phyloP scores from a whole-genome alignment of 2,888 invertebrate genomes.

The Augochlorella aurata region DNA sequence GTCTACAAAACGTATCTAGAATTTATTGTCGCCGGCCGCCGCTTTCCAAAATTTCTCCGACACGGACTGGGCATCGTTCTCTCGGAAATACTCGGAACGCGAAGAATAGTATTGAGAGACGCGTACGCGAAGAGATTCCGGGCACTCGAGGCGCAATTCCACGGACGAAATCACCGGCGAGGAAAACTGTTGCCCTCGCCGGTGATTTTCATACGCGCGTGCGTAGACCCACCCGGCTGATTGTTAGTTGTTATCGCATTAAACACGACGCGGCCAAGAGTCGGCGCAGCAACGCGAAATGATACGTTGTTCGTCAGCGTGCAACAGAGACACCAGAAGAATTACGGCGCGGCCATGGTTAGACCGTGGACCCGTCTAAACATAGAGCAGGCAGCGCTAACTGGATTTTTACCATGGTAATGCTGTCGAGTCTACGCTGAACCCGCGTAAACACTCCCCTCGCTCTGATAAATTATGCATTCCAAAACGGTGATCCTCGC shows the following conservation, averaged over 20 bases:
- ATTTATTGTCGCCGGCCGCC: background rate
- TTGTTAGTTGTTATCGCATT: constrained; percentile 53
- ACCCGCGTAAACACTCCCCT: constrained; percentile 29
- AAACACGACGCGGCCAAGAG: constrained; percentile 37
- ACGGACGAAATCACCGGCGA: background rate
- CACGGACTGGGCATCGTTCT: background rate
- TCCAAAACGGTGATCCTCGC: constrained; percentile 8
- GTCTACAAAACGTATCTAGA: background rate
- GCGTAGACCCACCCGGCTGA: constrained; percentile 36
- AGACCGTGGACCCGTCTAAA: constrained; percentile 31
- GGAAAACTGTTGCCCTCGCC: constrained; percentile 21
- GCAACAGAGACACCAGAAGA: constrained; percentile 41
- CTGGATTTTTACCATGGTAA: constrained; percentile 42
- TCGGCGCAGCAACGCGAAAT: constrained; percentile 36
- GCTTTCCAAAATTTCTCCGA: constrained; percentile 43
- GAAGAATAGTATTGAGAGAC: no score
- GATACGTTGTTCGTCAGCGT: constrained; percentile 40
- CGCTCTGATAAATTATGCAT: constrained; percentile 45
- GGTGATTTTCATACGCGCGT: constrained; percentile 51
- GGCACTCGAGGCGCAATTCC: background rate
- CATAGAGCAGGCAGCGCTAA: constrained; percentile 34
- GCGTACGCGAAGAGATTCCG: background rate
- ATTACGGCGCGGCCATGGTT: constrained; percentile 33
- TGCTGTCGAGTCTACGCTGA: constrained; percentile 25
- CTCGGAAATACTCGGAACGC: no score